Conservation (phyloP, 2,113 vertebrate species). For the Butorides virescens region DNA sequence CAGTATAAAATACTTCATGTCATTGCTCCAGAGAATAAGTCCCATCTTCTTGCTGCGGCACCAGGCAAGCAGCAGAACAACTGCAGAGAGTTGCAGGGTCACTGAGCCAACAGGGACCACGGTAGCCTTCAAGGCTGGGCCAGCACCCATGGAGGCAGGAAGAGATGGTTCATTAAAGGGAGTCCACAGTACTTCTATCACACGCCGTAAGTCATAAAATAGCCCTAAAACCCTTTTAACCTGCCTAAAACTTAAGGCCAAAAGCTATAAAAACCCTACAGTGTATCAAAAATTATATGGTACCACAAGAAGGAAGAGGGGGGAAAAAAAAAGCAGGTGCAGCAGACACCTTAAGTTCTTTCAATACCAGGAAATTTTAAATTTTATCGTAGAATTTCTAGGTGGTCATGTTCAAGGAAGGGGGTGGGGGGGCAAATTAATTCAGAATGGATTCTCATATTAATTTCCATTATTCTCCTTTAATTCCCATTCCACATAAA, state of each 20-base stretch:
- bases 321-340: background rate
- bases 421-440: background rate
- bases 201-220: fast-evolving
- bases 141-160: background rate
- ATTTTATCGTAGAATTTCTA: background rate
- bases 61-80: background rate
- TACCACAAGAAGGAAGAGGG: background rate
- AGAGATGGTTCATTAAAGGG: background rate
- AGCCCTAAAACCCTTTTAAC: background rate
- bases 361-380: background rate
- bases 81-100: background rate
- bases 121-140: fast-evolving
- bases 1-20: background rate
- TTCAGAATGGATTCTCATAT: background rate
- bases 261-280: background rate
- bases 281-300: background rate
- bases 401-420: background rate
- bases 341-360: background rate
- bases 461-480: background rate
- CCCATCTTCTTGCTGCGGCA: fast-evolving
- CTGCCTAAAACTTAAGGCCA: background rate
- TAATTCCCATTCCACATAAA: background rate
- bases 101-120: background rate
- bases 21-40: background rate
- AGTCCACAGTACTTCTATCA: background rate